Evolutionary conservation across 2,113 vertebrate species (phyloP).

Genomic region (Muntiacus muntjak): DNA sequence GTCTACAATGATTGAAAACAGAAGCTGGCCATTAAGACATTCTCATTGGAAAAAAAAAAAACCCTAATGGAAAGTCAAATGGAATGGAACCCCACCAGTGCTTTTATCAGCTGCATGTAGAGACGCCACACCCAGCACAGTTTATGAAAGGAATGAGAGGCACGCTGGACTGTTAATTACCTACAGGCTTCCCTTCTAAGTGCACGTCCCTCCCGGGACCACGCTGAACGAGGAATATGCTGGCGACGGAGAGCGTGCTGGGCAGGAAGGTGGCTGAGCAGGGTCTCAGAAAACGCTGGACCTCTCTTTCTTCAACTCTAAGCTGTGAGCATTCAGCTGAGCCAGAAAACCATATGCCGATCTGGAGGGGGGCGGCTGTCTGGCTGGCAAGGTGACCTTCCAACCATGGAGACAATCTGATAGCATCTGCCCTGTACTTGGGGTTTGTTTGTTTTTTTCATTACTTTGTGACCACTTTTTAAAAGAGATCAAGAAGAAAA

Average conservation of each 20-base stretch:
- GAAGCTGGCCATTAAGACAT: constrained; percentile 67
- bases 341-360: background rate
- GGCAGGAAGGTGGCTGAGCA: background rate
- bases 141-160: constrained; percentile 73
- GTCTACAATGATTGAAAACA: constrained; percentile 75
- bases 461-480: background rate
- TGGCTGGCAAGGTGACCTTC: background rate
- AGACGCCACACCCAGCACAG: constrained; percentile 72
- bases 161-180: constrained; percentile 62
- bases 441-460: background rate
- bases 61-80: constrained; percentile 64
- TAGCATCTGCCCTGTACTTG: background rate
- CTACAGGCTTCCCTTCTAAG: constrained; percentile 68
- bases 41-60: background rate
- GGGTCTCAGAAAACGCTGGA: background rate
- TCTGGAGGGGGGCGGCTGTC: background rate
- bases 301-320: background rate
- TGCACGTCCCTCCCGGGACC: constrained; percentile 3
- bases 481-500: background rate
- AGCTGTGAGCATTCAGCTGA: background rate
- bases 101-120: constrained; percentile 64
- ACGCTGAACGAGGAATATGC: background rate
- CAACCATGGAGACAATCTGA: background rate
- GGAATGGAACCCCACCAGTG: constrained; percentile 62
- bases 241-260: background rate